These are phyloP conservation scores for Nemurella pictetii DNA, from an alignment of 2,888 invertebrate species.

Conservation along the genomic window DNA sequence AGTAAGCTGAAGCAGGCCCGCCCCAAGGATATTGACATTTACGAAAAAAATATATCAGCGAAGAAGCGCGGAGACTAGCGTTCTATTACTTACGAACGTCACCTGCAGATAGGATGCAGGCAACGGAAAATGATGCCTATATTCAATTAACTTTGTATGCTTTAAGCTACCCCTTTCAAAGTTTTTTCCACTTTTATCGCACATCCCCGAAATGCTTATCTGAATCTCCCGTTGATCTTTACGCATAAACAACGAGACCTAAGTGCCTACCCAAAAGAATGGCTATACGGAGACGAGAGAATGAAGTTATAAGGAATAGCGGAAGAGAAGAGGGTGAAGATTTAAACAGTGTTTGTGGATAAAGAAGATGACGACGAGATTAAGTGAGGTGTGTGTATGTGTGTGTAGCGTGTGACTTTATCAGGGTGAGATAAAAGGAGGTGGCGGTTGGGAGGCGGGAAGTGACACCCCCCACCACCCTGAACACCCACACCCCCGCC, in stretches of 20 bases:
- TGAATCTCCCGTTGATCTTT: not conserved
- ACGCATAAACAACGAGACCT: not conserved
- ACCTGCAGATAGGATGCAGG: not conserved
- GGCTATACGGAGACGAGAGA: not conserved
- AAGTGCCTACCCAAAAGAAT: not conserved
- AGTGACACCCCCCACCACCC: not conserved
- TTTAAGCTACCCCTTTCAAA: not conserved
- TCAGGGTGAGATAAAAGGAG: conserved; percentile 6
- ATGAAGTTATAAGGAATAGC: not conserved
- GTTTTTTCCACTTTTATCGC: not conserved
- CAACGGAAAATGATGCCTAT: not conserved
- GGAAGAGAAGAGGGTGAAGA: not conserved
- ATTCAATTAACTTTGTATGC: not conserved
- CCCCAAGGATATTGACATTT: not conserved
- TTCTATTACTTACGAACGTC: not conserved
- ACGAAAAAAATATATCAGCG: no score
- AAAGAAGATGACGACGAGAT: conserved; percentile 12
- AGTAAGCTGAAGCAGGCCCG: not conserved
- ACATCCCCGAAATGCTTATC: not conserved
- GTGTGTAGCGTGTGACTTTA: conserved; percentile 5
- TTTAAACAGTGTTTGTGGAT: conserved; percentile 6
- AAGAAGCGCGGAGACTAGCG: not conserved
- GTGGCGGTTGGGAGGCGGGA: not conserved
- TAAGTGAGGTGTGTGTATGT: conserved; percentile 11
- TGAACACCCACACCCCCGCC: no score